Evolutionary conservation across 2,888 invertebrate genomes (phyloP).

Genomic region (Mythimna ferrago): DNA sequence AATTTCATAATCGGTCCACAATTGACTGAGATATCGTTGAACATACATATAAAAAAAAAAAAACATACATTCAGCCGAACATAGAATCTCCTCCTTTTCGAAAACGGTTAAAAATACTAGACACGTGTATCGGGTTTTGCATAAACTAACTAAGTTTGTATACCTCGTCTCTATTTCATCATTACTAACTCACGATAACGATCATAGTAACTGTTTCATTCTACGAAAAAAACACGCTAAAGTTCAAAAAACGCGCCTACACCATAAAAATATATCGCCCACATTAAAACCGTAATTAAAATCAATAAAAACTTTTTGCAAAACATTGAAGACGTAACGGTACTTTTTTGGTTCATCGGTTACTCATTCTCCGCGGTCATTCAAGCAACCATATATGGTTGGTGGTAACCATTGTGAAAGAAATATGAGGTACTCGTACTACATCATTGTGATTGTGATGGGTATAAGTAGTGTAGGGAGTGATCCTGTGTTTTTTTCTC

Average conservation of each 20-base stretch:
- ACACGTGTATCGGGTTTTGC: no score
- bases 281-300: slow-evolving; percentile 38
- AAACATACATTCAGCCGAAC: no score
- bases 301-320: slow-evolving; percentile 42
- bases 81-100: no score
- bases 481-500: background rate
- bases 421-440: background rate
- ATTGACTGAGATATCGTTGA: no score
- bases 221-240: background rate
- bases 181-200: background rate
- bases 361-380: slow-evolving; percentile 34
- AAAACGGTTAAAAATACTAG: no score
- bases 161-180: background rate
- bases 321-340: slow-evolving; percentile 32
- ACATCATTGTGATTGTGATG: slow-evolving; percentile 15
- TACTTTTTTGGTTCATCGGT: slow-evolving; percentile 39
- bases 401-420: slow-evolving; percentile 34
- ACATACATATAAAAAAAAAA: no score
- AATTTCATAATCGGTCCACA: no score
- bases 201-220: background rate
- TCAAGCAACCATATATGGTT: slow-evolving; percentile 36
- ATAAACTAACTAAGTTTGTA: no score
- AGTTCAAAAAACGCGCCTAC: slow-evolving; percentile 32
- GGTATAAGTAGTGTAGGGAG: background rate
- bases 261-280: slow-evolving; percentile 37